phyloP scores from a whole-genome alignment of 2,113 vertebrate genomes.

The Neolamprologus kungweensis region DNA sequence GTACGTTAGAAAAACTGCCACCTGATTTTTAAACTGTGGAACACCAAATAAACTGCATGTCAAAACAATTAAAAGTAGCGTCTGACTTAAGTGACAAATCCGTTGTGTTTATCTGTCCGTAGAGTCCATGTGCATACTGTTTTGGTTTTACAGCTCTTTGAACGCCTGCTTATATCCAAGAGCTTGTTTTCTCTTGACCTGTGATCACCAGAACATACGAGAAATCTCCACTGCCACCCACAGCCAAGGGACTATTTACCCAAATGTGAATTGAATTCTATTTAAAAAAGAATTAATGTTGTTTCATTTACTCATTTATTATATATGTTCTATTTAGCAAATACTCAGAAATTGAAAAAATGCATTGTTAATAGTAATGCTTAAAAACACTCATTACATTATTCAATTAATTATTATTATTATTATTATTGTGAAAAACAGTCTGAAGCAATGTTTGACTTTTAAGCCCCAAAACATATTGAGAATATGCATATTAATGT shows the following conservation, averaged over 20 bases:
- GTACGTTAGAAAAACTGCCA: background rate
- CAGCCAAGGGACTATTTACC: background rate
- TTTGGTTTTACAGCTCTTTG: background rate
- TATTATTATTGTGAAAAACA: background rate
- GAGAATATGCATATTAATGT: background rate
- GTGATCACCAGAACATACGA: background rate
- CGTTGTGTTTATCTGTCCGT: rapidly evolving
- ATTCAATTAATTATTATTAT: background rate
- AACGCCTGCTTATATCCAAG: rapidly evolving
- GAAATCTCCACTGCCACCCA: background rate
- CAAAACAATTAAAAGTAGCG: background rate
- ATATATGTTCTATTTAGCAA: background rate
- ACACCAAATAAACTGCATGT: slow-evolving; percentile 18
- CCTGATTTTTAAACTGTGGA: background rate
- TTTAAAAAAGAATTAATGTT: background rate
- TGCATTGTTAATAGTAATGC: rapidly evolving
- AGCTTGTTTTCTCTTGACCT: rapidly evolving
- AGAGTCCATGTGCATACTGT: background rate
- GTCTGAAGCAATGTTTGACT: rapidly evolving
- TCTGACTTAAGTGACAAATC: background rate
- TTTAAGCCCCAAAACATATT: background rate
- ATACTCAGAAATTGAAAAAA: background rate
- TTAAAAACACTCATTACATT: background rate
- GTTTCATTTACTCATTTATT: background rate
- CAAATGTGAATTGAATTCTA: background rate